phyloP scores from a whole-genome alignment of 2,888 invertebrate species.

The Itoplectis maculator region DNA sequence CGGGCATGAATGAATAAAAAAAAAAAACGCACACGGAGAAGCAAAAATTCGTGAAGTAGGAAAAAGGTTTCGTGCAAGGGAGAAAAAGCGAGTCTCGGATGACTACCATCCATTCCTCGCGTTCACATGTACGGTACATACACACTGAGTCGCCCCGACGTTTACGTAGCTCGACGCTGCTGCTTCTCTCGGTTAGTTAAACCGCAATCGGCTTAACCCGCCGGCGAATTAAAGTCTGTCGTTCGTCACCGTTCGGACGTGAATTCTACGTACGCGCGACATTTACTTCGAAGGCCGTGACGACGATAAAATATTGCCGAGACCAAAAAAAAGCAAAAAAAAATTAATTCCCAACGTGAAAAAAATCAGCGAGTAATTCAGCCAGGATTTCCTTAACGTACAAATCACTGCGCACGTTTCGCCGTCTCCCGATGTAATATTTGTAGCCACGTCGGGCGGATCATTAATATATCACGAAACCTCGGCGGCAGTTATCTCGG shows the following conservation, averaged over 20 bases:
- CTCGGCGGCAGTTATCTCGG: conserved; percentile 22
- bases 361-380: conserved; percentile 27
- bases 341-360: conserved; percentile 1
- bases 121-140: conserved; percentile 4
- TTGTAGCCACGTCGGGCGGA: conserved; percentile 16
- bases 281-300: background rate
- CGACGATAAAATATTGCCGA: conserved; percentile 16
- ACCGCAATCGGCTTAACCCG: conserved; percentile 73
- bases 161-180: conserved; percentile 59
- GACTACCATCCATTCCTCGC: conserved; percentile 5
- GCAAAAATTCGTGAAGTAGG: conserved; percentile 41
- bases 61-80: conserved; percentile 1
- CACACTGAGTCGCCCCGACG: conserved; percentile 31
- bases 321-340: conserved; percentile 10
- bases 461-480: conserved; percentile 51
- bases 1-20: conserved; percentile 71
- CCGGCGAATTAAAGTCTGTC: conserved; percentile 66
- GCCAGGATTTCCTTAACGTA: background rate
- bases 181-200: conserved; percentile 68
- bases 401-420: background rate
- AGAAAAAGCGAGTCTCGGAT: background rate
- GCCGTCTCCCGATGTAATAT: background rate
- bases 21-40: conserved; percentile 47
- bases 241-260: conserved; percentile 60
- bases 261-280: conserved; percentile 28